Conservation (phyloP, 2,113 vertebrate genomes). For the Oreochromis tanganicae region DNA sequence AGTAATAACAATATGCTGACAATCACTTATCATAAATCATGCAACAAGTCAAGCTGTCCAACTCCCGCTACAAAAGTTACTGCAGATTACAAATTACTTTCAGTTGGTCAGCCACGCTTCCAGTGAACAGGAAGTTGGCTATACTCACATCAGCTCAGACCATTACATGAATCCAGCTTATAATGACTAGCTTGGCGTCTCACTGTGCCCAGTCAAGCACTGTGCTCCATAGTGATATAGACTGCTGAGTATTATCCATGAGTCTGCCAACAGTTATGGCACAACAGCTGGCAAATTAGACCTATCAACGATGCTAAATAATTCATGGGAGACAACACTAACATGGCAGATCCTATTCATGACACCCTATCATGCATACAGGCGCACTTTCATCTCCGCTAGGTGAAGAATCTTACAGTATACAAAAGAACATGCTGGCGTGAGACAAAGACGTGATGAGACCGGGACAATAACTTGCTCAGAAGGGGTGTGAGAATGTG, state of each 20-base stretch:
- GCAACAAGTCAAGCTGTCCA: not conserved
- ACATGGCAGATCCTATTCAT: constrained; percentile 71
- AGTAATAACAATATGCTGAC: not conserved
- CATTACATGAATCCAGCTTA: constrained; percentile 19
- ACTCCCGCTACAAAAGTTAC: not conserved
- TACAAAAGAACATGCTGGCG: constrained; percentile 24
- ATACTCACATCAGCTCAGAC: constrained; percentile 32
- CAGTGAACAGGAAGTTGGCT: constrained; percentile 64
- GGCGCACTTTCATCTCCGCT: constrained; percentile 56
- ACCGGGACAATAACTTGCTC: constrained; percentile 44
- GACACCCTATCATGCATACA: constrained; percentile 58
- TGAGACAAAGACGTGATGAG: constrained; percentile 33
- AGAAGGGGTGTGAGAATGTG: constrained; percentile 54
- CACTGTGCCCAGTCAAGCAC: constrained; percentile 67
- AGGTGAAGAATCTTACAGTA: constrained; percentile 65
- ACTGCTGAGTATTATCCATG: constrained; percentile 65
- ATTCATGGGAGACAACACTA: constrained; percentile 72
- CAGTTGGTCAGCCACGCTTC: not conserved
- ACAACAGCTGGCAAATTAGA: constrained; percentile 77
- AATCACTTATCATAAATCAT: not conserved
- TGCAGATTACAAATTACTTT: not conserved
- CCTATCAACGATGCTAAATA: constrained; percentile 71
- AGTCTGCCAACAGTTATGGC: constrained; percentile 64
- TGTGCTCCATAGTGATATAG: constrained; percentile 52
- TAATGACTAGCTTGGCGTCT: constrained; percentile 54